Evolutionary conservation across 2,113 vertebrate genomes (phyloP).

Genomic region (Eurystomus gularis): DNA sequence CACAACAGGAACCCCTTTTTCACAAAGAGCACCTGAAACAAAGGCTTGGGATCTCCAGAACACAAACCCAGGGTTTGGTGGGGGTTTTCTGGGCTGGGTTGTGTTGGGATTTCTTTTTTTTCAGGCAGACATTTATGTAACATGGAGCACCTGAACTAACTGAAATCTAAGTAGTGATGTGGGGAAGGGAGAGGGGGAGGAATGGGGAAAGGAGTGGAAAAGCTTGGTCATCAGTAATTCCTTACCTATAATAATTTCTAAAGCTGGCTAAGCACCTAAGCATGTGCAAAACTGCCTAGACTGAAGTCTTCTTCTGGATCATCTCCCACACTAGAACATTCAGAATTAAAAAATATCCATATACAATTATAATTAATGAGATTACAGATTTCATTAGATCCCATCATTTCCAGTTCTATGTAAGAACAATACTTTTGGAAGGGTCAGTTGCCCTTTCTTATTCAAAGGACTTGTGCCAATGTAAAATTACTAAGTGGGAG

Average conservation of each 20-base stretch:
- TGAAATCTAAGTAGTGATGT: background rate
- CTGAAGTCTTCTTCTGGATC: background rate
- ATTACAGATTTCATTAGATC: background rate
- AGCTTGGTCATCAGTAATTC: background rate
- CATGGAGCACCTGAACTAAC: slow-evolving; percentile 34
- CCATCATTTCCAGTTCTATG: background rate
- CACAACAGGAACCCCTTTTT: background rate
- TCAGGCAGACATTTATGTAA: background rate
- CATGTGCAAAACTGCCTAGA: background rate
- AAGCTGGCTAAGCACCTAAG: background rate
- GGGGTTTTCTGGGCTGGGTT: fast-evolving
- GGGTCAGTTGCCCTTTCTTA: background rate
- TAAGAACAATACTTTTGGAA: background rate
- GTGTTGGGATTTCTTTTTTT: background rate
- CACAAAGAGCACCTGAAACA: background rate
- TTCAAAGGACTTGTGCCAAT: background rate
- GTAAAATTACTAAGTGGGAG: slow-evolving; percentile 40
- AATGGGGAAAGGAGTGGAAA: background rate
- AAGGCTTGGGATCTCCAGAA: background rate
- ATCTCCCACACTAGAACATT: background rate
- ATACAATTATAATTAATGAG: background rate
- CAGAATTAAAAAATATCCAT: background rate
- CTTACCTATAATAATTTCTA: background rate
- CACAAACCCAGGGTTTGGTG: background rate
- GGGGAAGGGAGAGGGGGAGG: background rate